These are phyloP conservation scores for Chironomus tentans DNA, from an alignment of 2,888 invertebrate genomes.

Conservation along the genomic window DNA sequence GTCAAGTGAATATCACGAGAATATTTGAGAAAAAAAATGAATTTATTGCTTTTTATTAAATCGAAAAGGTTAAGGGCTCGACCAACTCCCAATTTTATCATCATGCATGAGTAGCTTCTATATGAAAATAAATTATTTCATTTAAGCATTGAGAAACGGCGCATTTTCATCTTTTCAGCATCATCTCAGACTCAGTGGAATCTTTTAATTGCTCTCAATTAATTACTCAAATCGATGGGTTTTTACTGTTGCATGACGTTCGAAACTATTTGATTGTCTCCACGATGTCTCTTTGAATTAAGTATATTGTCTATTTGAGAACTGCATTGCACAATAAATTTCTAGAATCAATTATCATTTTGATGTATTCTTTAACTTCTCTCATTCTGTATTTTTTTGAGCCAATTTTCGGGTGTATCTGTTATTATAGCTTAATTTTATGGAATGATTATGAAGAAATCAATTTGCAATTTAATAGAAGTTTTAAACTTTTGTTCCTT, in stretches of 20 bases:
- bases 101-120: neutral
- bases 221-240: neutral
- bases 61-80: conserved; percentile 20
- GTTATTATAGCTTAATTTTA: too few species aligned
- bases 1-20: neutral
- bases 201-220: conserved; percentile 15
- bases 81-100: neutral
- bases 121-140: too few species aligned
- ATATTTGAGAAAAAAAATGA: neutral
- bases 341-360: too few species aligned
- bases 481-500: too few species aligned
- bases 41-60: neutral
- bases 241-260: neutral
- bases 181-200: neutral
- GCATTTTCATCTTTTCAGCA: neutral
- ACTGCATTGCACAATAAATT: too few species aligned
- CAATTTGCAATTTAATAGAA: too few species aligned
- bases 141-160: too few species aligned
- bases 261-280: conserved; percentile 7
- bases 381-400: too few species aligned
- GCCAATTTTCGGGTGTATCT: too few species aligned
- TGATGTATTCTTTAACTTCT: too few species aligned
- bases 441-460: too few species aligned
- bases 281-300: neutral
- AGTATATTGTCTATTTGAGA: too few species aligned